phyloP scores from a whole-genome alignment of 1,140 invertebrate genomes.

The Nomia melanderi region DNA sequence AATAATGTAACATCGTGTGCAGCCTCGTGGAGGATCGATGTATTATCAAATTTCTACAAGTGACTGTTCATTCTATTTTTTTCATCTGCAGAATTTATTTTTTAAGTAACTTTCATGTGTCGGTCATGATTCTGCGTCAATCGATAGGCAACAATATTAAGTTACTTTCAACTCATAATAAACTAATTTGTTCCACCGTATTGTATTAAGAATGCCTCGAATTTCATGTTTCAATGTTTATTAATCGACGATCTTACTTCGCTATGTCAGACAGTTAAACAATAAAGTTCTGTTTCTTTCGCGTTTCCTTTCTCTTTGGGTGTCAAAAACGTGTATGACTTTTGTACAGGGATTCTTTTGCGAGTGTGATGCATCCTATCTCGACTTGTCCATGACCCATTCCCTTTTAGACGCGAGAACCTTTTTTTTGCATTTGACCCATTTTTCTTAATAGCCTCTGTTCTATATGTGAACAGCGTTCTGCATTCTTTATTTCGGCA shows the following conservation, averaged over 20 bases:
- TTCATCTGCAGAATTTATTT: neutral
- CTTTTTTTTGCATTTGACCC: conserved; percentile 44
- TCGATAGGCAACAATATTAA: no score
- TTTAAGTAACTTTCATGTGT: no score
- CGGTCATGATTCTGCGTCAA: no score
- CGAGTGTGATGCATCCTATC: neutral
- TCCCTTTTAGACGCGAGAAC: conserved; percentile 16
- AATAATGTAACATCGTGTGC: neutral
- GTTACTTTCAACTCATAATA: no score
- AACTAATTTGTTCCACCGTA: no score
- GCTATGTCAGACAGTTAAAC: neutral
- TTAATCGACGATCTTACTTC: no score
- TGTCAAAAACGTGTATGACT: neutral
- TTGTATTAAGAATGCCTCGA: no score
- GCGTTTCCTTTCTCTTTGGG: neutral
- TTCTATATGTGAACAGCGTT: conserved; percentile 53
- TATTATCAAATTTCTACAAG: neutral
- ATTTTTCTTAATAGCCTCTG: conserved; percentile 55
- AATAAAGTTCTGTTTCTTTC: neutral
- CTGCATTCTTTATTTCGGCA: conserved; percentile 40
- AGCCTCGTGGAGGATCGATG: neutral
- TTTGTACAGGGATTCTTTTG: neutral
- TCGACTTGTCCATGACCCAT: conserved; percentile 30
- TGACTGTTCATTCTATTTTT: neutral
- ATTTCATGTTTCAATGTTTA: no score